These are phyloP conservation scores for Spatulosminthurus flaviceps DNA, from an alignment of 2,888 invertebrate species.

Conservation along the genomic window DNA sequence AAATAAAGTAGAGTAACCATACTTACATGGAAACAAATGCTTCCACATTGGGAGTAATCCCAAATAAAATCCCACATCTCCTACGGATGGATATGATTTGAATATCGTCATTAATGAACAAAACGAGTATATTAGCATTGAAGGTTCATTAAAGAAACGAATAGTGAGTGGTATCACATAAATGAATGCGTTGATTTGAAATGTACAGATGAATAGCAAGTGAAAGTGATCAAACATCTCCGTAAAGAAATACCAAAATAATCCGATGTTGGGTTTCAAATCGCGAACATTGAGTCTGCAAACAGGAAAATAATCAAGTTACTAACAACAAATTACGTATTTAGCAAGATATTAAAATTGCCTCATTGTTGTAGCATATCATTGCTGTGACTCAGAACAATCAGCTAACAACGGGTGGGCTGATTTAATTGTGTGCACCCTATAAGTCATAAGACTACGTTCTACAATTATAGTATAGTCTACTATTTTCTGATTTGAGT, in stretches of 20 bases:
- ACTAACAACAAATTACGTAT: no score
- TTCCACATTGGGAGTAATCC: constrained; percentile 91
- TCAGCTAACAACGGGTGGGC: background rate
- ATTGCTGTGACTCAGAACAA: constrained; percentile 34
- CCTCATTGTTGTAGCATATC: no score
- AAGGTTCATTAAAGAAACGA: constrained; percentile 80
- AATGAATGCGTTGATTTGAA: constrained; percentile 94
- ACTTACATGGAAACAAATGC: constrained; percentile 86
- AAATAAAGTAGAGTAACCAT: no score
- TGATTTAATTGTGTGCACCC: background rate
- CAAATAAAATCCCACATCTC: constrained; percentile 92
- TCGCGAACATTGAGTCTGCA: constrained; percentile 88
- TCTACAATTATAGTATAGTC: no score
- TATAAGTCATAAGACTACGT: no score
- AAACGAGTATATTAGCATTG: constrained; percentile 81
- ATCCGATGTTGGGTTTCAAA: constrained; percentile 93
- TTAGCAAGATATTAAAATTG: constrained; percentile 20
- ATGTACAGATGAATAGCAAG: constrained; percentile 91
- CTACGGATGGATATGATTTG: constrained; percentile 95
- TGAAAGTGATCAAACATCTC: constrained; percentile 99
- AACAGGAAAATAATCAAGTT: no score
- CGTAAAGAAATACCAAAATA: constrained; percentile 99
- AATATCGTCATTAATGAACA: constrained; percentile 88
- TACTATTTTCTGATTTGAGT: background rate
- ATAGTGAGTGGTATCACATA: constrained; percentile 89